Conservation (phyloP, 2,797 vertebrate species). For the Centropyge bicolor region DNA sequence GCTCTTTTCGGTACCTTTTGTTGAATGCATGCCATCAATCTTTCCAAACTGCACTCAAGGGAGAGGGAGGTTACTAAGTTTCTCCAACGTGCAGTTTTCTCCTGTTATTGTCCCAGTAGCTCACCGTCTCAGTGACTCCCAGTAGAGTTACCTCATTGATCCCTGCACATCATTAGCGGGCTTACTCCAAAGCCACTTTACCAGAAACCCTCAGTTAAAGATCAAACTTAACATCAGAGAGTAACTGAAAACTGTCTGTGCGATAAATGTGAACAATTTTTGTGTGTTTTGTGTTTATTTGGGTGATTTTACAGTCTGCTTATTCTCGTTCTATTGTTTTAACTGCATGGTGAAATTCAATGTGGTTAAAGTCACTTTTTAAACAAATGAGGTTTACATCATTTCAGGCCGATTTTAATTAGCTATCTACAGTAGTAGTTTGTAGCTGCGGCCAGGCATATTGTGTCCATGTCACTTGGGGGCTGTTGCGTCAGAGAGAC, state of each 20-base stretch:
- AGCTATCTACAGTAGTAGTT: slow-evolving; percentile 63
- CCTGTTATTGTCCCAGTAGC: slow-evolving; percentile 84
- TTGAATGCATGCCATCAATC: slow-evolving; percentile 76
- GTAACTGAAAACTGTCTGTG: slow-evolving; percentile 32
- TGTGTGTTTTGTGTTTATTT: slow-evolving; percentile 27
- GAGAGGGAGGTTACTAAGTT: slow-evolving; percentile 82
- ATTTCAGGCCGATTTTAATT: slow-evolving; percentile 67
- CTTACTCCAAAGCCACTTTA: slow-evolving; percentile 84
- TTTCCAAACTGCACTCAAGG: slow-evolving; percentile 72
- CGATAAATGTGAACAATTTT: slow-evolving; percentile 9
- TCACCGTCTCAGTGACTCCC: slow-evolving; percentile 82
- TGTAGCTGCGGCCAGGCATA: slow-evolving; percentile 61
- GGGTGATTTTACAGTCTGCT: slow-evolving; percentile 11
- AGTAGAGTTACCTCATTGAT: slow-evolving; percentile 82
- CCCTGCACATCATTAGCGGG: slow-evolving; percentile 84
- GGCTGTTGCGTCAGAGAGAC: slow-evolving; percentile 69
- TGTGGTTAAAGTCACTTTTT: slow-evolving; percentile 32
- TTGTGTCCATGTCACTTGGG: slow-evolving; percentile 73
- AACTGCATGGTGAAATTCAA: neutral
- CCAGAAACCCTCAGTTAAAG: slow-evolving; percentile 63
- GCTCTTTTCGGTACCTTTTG: slow-evolving; percentile 61
- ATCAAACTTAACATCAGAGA: slow-evolving; percentile 55
- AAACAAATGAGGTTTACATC: slow-evolving; percentile 34
- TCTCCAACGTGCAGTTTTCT: slow-evolving; percentile 75
- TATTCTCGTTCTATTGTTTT: slow-evolving; percentile 33